Conservation (phyloP, 2,888 invertebrate species). For the Ceratothoa steindachneri region DNA sequence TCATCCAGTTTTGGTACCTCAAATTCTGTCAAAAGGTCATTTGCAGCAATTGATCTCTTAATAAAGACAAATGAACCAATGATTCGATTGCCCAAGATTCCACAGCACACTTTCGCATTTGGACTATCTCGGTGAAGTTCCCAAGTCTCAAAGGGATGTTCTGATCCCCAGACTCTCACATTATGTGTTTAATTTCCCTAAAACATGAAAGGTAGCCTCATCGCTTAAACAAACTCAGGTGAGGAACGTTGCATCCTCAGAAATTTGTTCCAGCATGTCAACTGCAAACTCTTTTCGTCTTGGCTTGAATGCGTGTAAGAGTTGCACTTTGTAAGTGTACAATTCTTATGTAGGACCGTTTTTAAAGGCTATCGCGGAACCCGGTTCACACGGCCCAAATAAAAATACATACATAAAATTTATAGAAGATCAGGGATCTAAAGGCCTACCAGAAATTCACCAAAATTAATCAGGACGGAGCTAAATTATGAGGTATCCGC, state of each 20-base stretch:
- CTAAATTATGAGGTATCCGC: too few species aligned
- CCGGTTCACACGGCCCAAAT: too few species aligned
- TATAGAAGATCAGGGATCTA: too few species aligned
- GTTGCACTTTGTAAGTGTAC: too few species aligned
- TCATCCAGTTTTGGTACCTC: conserved; percentile 15
- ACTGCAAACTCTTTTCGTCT: conserved; percentile 22
- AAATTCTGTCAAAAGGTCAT: conserved; percentile 21
- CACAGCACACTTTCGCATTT: conserved; percentile 16
- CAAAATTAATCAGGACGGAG: too few species aligned
- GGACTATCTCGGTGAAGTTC: conserved; percentile 13
- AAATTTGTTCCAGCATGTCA: conserved; percentile 20
- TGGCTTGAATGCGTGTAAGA: too few species aligned
- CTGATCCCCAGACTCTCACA: too few species aligned
- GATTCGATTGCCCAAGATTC: conserved; percentile 12
- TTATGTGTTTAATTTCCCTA: too few species aligned
- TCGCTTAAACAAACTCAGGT: conserved; percentile 13
- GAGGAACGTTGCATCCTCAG: conserved; percentile 20
- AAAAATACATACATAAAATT: too few species aligned
- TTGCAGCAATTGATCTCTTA: conserved; percentile 14
- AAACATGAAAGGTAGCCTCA: too few species aligned
- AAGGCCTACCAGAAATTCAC: too few species aligned
- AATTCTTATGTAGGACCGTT: not conserved
- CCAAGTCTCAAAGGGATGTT: conserved; percentile 16
- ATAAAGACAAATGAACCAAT: conserved; percentile 4
- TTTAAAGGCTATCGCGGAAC: not conserved